Evolutionary conservation across 2,888 invertebrate species (phyloP), one percentile per base, ranked within the genome.

Genomic region (Erebia palarica): DNA sequence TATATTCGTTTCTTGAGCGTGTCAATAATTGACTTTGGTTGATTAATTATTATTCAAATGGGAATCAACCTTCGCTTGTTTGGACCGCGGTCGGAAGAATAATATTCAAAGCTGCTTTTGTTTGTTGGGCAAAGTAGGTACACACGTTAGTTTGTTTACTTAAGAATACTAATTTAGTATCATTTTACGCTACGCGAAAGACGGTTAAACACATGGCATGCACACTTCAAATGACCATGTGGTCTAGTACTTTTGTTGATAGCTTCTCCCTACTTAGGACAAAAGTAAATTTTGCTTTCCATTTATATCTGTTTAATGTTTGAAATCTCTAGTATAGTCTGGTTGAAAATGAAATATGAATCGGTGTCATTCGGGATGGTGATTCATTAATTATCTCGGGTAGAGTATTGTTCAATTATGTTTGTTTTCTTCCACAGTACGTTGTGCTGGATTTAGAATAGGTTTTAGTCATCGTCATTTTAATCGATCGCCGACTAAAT

Each of bases 341-440:
- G 66, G n/a, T 67, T 59, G 49, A 68, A 70, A 71, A 74, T 78
- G 75, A 76, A 74, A 74, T 73, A 76, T 76, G 75, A 76, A 74
- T 73, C 68, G 66, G 69, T 63, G 72, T 70, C 63, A 53, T 49
- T 53, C 55, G 53, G 47, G 68, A 55, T 57, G 57, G 68, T 75
- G 73, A 75, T 71, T 75, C 73, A 75, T 75, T 60, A 71, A 61
- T 71, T 73, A 69, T 60, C 66, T 70, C 60, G 44, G 27, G 27
- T 16, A 14, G 47, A 66, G 65, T 59, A 67, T 55, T 47, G 58
- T 49, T 59, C 67, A 67, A 67, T 59, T 59, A 67, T 49, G 58
- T 27, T 67, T 3, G 53, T 55, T 16, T 55, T 65, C 42, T 53
- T 65, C 49, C 49, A 7, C 21, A 14, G 63, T 49, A 21, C 21